phyloP scores from a whole-genome alignment of 1,140 invertebrate species.

The Cotesia vestalis region DNA sequence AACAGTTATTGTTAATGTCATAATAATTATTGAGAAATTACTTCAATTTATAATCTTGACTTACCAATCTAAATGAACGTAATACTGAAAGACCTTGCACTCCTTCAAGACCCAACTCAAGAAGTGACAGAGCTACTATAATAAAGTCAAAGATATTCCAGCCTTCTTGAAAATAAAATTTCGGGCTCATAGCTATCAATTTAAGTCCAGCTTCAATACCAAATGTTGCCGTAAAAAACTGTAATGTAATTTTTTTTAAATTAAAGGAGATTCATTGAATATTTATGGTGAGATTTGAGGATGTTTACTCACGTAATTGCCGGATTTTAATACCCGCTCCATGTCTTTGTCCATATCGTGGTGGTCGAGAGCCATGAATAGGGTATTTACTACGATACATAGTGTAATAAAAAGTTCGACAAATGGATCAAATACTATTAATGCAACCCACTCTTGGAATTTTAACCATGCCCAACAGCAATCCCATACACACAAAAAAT shows the following conservation, averaged over 20 bases:
- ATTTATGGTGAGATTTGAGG: slow-evolving; percentile 10
- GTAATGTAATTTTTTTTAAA: slow-evolving; percentile 47
- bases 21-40: not conserved
- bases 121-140: slow-evolving; percentile 93
- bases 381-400: slow-evolving; percentile 97
- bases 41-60: slow-evolving; percentile 6
- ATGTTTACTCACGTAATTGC: slow-evolving; percentile 88
- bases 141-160: slow-evolving; percentile 99
- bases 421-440: slow-evolving; percentile 97
- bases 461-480: slow-evolving; percentile 92
- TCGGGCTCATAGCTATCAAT: slow-evolving; percentile 95
- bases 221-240: slow-evolving; percentile 99
- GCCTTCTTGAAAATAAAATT: slow-evolving; percentile 97
- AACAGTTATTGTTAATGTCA: slow-evolving; percentile 3
- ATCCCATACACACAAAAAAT: slow-evolving; percentile 97
- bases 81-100: slow-evolving; percentile 96
- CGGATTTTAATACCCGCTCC: slow-evolving; percentile 84
- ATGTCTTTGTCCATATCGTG: slow-evolving; percentile 91
- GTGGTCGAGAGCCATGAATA: slow-evolving; percentile 98
- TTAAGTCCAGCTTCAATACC: slow-evolving; percentile 96
- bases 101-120: slow-evolving; percentile 92
- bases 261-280: not conserved
- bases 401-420: slow-evolving; percentile 98
- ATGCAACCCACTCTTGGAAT: slow-evolving; percentile 87
- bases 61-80: slow-evolving; percentile 95